Percentiles rank a stretch among this genome's conserved stretches.
Conservation (phyloP, 2,113 vertebrate species). For the Galeopterus variegatus region DNA sequence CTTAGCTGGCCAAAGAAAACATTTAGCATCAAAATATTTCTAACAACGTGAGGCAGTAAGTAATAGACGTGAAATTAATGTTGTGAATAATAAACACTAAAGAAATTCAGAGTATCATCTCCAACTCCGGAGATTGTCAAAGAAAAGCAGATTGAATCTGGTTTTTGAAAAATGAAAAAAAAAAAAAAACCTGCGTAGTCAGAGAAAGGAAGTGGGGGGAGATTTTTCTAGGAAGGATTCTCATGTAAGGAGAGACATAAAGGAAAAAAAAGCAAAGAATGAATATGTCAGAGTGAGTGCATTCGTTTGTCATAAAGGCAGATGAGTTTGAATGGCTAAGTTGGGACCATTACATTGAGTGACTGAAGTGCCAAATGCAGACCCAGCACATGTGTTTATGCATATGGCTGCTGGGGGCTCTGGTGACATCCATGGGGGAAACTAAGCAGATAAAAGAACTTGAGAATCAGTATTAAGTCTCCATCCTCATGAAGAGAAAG, state of each 20-base stretch:
- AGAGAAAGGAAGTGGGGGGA: not conserved
- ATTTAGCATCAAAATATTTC: not conserved
- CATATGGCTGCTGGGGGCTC: not conserved
- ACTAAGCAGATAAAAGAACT: not conserved
- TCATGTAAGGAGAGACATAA: not conserved
- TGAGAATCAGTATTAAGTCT: not conserved
- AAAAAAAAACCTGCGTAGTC: not conserved
- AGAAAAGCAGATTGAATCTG: not conserved
- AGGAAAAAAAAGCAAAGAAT: not conserved
- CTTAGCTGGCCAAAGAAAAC: not conserved
- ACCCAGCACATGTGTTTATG: not conserved
- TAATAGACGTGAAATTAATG: not conserved
- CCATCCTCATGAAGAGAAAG: not conserved
- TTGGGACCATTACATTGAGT: not conserved
- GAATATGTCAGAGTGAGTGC: not conserved
- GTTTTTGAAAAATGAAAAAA: not conserved
- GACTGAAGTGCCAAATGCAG: not conserved
- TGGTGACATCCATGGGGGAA: not conserved
- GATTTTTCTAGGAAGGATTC: not conserved
- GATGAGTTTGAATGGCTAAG: not conserved
- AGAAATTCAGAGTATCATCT: not conserved
- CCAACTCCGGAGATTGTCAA: not conserved
- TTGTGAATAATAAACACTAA: not conserved
- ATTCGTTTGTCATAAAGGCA: not conserved
- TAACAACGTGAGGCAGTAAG: not conserved